Evolutionary conservation across 2,888 invertebrate species (phyloP), one percentile per base, ranked within the genome.

Genomic region (Lithodes maja): DNA sequence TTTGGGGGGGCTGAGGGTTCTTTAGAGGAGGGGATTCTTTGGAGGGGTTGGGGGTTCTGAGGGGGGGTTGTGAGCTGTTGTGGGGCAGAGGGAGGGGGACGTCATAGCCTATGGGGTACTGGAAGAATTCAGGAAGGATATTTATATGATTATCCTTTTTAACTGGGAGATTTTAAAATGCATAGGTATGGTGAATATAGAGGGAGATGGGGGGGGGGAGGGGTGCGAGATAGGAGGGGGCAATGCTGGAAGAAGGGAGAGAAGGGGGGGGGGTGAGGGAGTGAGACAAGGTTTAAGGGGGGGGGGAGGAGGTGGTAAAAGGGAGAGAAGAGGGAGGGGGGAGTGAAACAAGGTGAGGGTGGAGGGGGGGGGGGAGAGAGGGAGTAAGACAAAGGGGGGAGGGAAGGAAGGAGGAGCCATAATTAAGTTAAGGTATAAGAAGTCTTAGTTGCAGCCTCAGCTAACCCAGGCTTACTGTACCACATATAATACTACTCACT

Each of bases 381-480:
- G 12, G 71, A 9, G 7, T 15, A n/a, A 71, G 15, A n/a, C n/a
- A n/a, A n/a, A n/a, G 3, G 17, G 71, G n/a, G 17, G 15, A n/a
- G 71, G 71, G n/a, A n/a, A n/a, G 71, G 71, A n/a, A n/a, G 71
- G 71, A 15, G 71, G n/a, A 71, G 71, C 7, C 5, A 61, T 61
- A 9, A 61, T 9, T 61, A 71, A 71, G 7, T 7, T 71, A n/a
- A 52, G 49, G 77, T 5, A 52, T 33, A 12, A 49, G 9, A n/a
- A 49, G 77, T 17, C 5, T 7, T 5, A 12, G 12, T 61, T 7
- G 61, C 33, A 33, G 33, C 33, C 33, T 33, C 33, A 33, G 33
- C 33, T 0, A 33, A 33, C 33, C 33, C 33, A 33, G 33, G 0
- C 33, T 33, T 33, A 33, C 33, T 33, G 33, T 33, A 33, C 33